Percentiles rank a stretch among this genome's conserved stretches.
Conservation (phyloP, 2,888 invertebrate genomes). For the Silvanus unidentatus region DNA sequence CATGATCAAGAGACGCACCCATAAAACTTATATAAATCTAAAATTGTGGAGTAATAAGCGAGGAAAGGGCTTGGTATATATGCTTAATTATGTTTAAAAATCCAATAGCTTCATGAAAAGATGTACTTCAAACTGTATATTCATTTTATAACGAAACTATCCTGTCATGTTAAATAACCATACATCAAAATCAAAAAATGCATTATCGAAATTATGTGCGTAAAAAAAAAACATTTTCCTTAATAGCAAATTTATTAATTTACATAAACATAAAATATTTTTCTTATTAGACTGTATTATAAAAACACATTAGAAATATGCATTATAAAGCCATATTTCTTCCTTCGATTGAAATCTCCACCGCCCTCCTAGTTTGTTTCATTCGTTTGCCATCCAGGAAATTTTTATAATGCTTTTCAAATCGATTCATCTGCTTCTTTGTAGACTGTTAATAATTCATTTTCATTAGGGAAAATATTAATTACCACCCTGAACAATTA, state of each 20-base stretch:
- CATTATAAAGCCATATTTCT: slow-evolving; percentile 86
- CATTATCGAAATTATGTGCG: slow-evolving; percentile 35
- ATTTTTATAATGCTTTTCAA: slow-evolving; percentile 88
- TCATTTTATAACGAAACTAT: slow-evolving; percentile 28
- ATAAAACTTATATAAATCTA: not conserved
- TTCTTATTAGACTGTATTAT: too few relatives aligned
- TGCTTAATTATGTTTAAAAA: slow-evolving; percentile 28
- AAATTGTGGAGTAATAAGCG: slow-evolving; percentile 2
- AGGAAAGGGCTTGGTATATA: slow-evolving; percentile 27
- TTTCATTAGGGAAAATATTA: too few relatives aligned
- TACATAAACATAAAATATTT: too few relatives aligned
- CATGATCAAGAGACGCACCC: slow-evolving; percentile 2
- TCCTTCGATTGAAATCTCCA: slow-evolving; percentile 94
- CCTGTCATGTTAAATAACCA: slow-evolving; percentile 36
- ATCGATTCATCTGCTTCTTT: slow-evolving; percentile 81
- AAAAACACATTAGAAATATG: slow-evolving; percentile 1
- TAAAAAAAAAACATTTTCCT: too few relatives aligned
- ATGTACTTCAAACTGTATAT: slow-evolving; percentile 18
- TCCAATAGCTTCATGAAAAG: slow-evolving; percentile 31
- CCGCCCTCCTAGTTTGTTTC: slow-evolving; percentile 76
- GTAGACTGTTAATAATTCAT: slow-evolving; percentile 50
- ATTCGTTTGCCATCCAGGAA: slow-evolving; percentile 80
- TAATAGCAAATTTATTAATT: too few relatives aligned
- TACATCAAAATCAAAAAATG: slow-evolving; percentile 38
- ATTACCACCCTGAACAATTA: too few relatives aligned